Evolutionary conservation across 2,113 vertebrate species (phyloP), one percentile per base, ranked within the genome.

Genomic region (Coregonus clupeaformis): DNA sequence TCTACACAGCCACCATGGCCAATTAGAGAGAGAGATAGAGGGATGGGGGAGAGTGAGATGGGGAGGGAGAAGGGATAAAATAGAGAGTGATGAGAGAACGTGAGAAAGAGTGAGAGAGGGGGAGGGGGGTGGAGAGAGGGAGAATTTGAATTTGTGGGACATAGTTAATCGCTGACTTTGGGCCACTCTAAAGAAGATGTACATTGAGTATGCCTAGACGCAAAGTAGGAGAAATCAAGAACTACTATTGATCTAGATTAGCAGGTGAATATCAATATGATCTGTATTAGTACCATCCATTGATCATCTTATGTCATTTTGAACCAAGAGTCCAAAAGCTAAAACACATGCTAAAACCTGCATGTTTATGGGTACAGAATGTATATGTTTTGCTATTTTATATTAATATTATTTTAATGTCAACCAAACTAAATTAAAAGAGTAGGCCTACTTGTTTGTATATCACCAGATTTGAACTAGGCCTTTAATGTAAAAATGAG

Each of bases 1-100:
- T 5, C 42, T 64, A 45, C 68, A 52, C 18, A 49, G 66, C 27
- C 66, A 27, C 9, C 47, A 16, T 29, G 55, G 3, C 24, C 29
- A 18, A 63, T 32, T 30, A 72, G 68, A 14, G 52, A 32, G 6
- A 59, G 9, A 49, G 65, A 72, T 55, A 66, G 68, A 77, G 6
- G 12, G n/a, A 67, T 42, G 36, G 42, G 32, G 57, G 49, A 24
- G 47, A 68, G 0, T 55, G 57, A 75, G 0, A 65, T 20, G 18
- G 62, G 11, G 3, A 68, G 69, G 27, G n/a, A 76, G 20, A 3
- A 30, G 4, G 25, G 75, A 4, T 18, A 5, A 55, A 55, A 55
- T 14, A 55, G 18, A 55, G 52, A 55, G 52, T 3, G 16, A 55
- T 16, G 16, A 55, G 14, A 55, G 3, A 55, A 5, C 18, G 5